Conservation (phyloP, 2,113 vertebrate genomes). For the Rhabdomys dilectus region DNA sequence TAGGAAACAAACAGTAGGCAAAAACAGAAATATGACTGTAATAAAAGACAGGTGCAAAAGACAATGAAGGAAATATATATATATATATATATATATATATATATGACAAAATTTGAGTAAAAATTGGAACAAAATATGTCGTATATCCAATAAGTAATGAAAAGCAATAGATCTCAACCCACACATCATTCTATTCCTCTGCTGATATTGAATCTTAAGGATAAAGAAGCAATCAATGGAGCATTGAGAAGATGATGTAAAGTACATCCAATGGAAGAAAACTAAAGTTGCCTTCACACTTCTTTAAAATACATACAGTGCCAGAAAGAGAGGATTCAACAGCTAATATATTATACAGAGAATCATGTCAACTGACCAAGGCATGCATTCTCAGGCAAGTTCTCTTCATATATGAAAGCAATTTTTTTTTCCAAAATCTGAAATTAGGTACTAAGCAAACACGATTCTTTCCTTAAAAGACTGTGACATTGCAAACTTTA, state of each 20-base stretch:
- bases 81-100: not conserved
- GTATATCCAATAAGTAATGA: not conserved
- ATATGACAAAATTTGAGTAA: no score
- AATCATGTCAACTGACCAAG: not conserved
- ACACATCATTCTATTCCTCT: no score
- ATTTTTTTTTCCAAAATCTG: not conserved
- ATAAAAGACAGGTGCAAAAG: not conserved
- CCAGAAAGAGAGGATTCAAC: not conserved
- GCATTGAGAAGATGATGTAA: not conserved
- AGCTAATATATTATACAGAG: not conserved
- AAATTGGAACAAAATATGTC: not conserved
- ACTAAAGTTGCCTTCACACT: not conserved
- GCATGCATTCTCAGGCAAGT: not conserved
- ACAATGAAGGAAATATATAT: not conserved
- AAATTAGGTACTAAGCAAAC: not conserved
- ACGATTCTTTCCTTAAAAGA: not conserved
- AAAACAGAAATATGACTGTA: not conserved
- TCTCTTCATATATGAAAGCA: not conserved
- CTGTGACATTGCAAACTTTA: not conserved
- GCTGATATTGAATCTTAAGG: not conserved
- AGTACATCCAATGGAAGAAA: not conserved
- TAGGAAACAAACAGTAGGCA: not conserved
- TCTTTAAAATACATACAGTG: not conserved
- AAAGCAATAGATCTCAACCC: not conserved
- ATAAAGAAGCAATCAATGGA: not conserved